phyloP scores from a whole-genome alignment of 2,113 vertebrate species.

The Colistium nudipinnis region DNA sequence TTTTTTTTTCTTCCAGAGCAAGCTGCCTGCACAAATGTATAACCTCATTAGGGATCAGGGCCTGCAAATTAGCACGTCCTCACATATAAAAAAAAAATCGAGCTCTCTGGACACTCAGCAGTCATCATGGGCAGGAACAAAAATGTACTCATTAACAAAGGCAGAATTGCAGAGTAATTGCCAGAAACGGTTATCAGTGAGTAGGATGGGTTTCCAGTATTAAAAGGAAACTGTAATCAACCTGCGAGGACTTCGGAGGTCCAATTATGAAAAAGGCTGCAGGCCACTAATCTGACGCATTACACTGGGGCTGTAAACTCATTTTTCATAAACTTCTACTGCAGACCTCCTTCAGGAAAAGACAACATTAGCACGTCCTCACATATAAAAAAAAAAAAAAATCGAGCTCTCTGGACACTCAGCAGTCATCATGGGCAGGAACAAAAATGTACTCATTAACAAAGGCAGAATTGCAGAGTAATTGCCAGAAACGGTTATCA shows the following conservation, averaged over 20 bases:
- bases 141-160: too few species aligned
- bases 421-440: not conserved
- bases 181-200: conserved; percentile 3
- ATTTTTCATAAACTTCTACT: conserved; percentile 1
- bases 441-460: too few species aligned
- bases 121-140: not conserved
- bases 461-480: not conserved
- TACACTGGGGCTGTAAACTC: too few species aligned
- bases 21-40: not conserved
- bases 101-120: not conserved
- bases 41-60: not conserved
- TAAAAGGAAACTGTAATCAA: too few species aligned
- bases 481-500: conserved; percentile 17
- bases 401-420: not conserved
- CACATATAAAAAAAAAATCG: not conserved
- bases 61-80: conserved; percentile 13
- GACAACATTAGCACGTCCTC: conserved; percentile 4
- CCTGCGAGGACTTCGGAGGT: too few species aligned
- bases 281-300: not conserved
- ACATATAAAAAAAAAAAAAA: conserved; percentile 4
- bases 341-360: not conserved
- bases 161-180: conserved; percentile 7
- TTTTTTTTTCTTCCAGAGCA: not conserved
- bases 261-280: not conserved
- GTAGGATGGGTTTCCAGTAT: not conserved